Evolutionary conservation across 2,113 vertebrate genomes (phyloP), one percentile per base, ranked within the genome.

Genomic region (Hylia prasina): DNA sequence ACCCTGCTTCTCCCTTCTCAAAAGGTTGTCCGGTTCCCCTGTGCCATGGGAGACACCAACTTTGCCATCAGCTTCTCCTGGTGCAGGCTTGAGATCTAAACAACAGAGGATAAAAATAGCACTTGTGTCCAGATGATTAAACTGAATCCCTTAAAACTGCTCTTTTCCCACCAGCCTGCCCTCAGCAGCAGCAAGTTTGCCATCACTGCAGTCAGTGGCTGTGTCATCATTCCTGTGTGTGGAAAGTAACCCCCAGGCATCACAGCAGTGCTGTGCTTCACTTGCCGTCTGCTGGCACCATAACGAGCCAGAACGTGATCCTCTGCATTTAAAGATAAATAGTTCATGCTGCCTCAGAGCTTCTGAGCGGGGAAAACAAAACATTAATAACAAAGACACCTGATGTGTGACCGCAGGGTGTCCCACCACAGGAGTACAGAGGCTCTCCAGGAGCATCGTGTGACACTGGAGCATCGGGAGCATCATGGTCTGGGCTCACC

Each of bases 11-110:
- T 76, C 23, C 48, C 27, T 51, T 69, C 58, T 51, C 44, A 18
- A 42, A 39, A 42, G 25, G 12, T 4, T 1, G 8, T 27, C 22
- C 0, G 0, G 12, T 33, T 22, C 24, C 24, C 14, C 51, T 54
- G 27, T 42, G 47, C 57, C 3, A 0, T 15, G 44, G 56, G 33
- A 88, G 33, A 87, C 69, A 53, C 57, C 58, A 35, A 31, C 44
- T 51, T 71, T 27, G 60, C 40, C 39, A 50, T 33, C 23, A 2
- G n/a, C 53, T 75, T 84, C 53, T 37, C 22, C n/a, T 37, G 61
- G 19, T 17, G 3, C 44, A 60, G 40, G 40, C 78, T 75, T 39
- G 54, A 95, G 37, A 51, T n/a, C 23, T 40, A 57, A 65, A 69
- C 16, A 70, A 65, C 57, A 58, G 54, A 87, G 53, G 37, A 69